phyloP scores from a whole-genome alignment of 2,888 invertebrate genomes.

The Opisthograptis luteolata region DNA sequence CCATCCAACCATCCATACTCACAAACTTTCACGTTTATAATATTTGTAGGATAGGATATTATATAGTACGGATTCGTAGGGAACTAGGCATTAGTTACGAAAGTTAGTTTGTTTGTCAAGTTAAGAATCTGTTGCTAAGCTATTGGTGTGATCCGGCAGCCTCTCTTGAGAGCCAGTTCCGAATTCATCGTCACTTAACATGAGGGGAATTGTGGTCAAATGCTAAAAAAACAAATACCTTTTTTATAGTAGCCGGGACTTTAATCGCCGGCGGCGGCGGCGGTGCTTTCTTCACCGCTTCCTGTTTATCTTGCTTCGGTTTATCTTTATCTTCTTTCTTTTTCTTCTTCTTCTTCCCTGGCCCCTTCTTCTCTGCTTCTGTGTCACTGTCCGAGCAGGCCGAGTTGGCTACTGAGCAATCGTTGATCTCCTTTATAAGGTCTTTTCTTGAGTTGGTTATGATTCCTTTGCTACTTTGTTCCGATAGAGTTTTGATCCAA shows the following conservation, averaged over 20 bases:
- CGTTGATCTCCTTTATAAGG: conserved; percentile 68
- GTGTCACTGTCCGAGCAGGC: conserved; percentile 61
- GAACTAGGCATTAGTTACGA: too few species aligned
- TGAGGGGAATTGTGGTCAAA: too few species aligned
- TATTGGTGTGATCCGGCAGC: too few species aligned
- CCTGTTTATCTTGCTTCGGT: conserved; percentile 41
- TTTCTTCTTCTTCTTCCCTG: conserved; percentile 49
- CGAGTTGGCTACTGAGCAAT: conserved; percentile 56
- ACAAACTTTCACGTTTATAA: too few species aligned
- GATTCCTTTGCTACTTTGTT: conserved; percentile 66
- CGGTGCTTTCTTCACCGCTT: conserved; percentile 53
- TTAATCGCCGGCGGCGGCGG: conserved; percentile 52
- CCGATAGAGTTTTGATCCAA: conserved; percentile 76
- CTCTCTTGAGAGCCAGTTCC: too few species aligned
- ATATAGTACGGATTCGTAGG: too few species aligned
- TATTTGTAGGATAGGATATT: too few species aligned
- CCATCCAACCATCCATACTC: too few species aligned
- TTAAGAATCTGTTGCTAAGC: too few species aligned
- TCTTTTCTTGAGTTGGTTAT: conserved; percentile 77
- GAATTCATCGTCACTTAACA: too few species aligned
- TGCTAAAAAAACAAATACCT: conserved; percentile 48
- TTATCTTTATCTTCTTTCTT: conserved; percentile 40
- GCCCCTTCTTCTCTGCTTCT: conserved; percentile 47
- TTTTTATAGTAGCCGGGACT: conserved; percentile 65
- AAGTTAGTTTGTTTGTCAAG: too few species aligned